Base-by-base conservation (phyloP, 2,888 invertebrate species). In the Mystacides longicornis region DNA sequence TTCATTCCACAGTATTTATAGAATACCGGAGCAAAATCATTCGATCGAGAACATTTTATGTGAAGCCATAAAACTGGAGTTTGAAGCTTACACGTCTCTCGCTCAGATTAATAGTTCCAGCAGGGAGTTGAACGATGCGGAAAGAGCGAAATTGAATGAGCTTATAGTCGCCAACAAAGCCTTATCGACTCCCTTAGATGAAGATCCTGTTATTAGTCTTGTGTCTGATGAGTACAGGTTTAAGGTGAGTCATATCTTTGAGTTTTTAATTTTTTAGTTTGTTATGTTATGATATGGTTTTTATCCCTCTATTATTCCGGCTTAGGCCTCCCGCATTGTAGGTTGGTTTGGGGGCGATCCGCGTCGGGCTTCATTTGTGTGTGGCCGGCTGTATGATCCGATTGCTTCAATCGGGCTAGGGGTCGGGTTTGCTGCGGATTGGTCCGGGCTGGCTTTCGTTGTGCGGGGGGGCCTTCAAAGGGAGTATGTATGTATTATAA, bases 161-260 rank as follows among this genome's bases (percentile, higher is more conserved):
- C 70, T 93, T 49, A 86, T 92, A 58, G 81, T 89, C 3, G 93
- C 93, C 0, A 90, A 92, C 67, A 89, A 91, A 69, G 89, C 91
- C 0, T 76, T 93, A 23, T 79, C 87, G 65, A 87, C 87, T 50
- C 93, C 93, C 3, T 79, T 93, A 2, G 90, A 92, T 65, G 90
- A 92, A 65, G 93, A 93, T 67, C 92, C 93, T 68, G 75, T 89
- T 48, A 81, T 82, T 22, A 80, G 79, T 67, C 72, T 87, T 11
- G 80, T 86, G 46, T 83, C 81, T 18, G 85, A 85, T 49, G 81
- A 84, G 27, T 81, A 81, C 63, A 73, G 75, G 64, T 78, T 82
- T 61, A 73, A 76, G 68, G 82, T 82, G 9, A 54, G 22, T 27
- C 18, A 37, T 16, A 7, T 37, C 16, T 37, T 37, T n/a, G n/a